phyloP scores from a whole-genome alignment of 2,888 invertebrate species.

The Nasonovia ribisnigri region DNA sequence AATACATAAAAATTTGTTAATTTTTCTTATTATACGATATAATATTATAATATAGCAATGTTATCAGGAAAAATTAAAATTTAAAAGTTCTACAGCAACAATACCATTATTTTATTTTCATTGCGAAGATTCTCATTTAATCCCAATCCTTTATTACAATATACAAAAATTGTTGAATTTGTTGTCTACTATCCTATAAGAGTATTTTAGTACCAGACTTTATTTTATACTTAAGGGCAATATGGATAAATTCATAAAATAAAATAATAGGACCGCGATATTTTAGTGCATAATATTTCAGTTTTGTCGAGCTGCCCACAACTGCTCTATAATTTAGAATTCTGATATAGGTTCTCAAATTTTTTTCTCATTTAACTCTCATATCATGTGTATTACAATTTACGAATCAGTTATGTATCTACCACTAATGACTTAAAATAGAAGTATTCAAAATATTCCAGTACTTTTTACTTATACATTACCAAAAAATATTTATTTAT shows the following conservation, averaged over 20 bases:
- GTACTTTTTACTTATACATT: too few relatives aligned
- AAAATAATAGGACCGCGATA: not conserved
- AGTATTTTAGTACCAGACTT: not conserved
- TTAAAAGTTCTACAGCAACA: not conserved
- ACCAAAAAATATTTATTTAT: too few relatives aligned
- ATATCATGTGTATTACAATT: too few relatives aligned
- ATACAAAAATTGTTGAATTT: not conserved
- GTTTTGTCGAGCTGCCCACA: not conserved
- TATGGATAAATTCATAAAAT: not conserved
- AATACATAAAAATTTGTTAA: not conserved
- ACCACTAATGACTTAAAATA: too few relatives aligned
- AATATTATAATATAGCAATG: not conserved
- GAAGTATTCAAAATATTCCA: too few relatives aligned
- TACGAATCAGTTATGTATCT: too few relatives aligned
- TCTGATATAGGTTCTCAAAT: not conserved
- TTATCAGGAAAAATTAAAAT: not conserved
- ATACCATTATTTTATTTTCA: not conserved
- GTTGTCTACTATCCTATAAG: not conserved
- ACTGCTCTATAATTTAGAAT: not conserved
- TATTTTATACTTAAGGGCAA: not conserved
- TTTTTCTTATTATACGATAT: not conserved
- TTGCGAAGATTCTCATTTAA: not conserved
- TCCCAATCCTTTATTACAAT: not conserved
- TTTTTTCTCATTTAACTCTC: too few relatives aligned
- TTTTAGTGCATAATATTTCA: not conserved